Conservation (phyloP, 2,888 invertebrate genomes). For the Meteorus cinctellus region DNA sequence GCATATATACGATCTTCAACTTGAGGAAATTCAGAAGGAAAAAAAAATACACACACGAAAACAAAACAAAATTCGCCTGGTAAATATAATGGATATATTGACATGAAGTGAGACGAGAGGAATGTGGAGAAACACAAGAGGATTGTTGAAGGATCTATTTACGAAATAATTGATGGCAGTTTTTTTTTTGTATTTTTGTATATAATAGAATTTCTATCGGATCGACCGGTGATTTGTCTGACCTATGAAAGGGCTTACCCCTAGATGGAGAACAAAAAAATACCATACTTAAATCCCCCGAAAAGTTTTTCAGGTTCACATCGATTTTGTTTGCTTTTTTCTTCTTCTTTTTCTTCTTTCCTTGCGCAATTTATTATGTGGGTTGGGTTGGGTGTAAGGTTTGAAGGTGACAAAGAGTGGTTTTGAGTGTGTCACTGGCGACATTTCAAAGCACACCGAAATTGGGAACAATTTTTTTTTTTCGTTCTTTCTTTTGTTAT, state of each 20-base stretch:
- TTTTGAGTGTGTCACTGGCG: neutral
- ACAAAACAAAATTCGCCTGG: neutral
- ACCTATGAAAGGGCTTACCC: neutral
- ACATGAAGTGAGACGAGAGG: neutral
- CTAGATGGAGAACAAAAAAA: neutral
- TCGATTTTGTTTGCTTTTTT: slow-evolving; percentile 3
- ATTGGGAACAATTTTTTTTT: neutral
- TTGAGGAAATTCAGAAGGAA: neutral
- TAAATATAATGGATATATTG: slow-evolving; percentile 11
- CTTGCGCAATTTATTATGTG: neutral
- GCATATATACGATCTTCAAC: slow-evolving; percentile 6
- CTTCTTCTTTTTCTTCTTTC: neutral
- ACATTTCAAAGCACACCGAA: neutral
- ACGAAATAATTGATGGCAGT: slow-evolving; percentile 3
- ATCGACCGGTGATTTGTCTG: slow-evolving; percentile 6
- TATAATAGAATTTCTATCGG: neutral
- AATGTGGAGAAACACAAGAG: neutral
- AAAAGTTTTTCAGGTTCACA: slow-evolving; percentile 8
- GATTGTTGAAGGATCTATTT: neutral
- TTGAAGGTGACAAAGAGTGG: slow-evolving; percentile 6
- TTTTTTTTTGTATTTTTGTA: neutral
- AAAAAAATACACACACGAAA: neutral
- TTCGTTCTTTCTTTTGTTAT: neutral
- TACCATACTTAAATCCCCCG: neutral
- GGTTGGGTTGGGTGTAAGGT: neutral